These are phyloP conservation scores for Scaptomyza pallida DNA, from an alignment of 1,140 invertebrate species.

Conservation along the genomic window DNA sequence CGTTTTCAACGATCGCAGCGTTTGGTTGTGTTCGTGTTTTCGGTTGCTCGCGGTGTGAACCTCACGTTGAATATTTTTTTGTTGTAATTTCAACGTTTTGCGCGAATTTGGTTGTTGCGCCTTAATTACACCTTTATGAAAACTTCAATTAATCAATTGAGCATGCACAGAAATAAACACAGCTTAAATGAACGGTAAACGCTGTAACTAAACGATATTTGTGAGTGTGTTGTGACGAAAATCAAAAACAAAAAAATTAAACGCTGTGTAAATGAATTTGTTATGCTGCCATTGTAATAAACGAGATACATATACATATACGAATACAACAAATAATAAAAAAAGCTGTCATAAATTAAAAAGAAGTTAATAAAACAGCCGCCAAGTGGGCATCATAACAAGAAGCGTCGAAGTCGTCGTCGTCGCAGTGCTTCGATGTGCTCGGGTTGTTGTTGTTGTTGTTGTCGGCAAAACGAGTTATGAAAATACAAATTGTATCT, in stretches of 20 bases:
- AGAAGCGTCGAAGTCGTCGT: slow-evolving; percentile 41
- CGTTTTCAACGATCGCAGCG: slow-evolving; percentile 64
- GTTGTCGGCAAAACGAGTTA: slow-evolving; percentile 68
- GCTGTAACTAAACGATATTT: slow-evolving; percentile 4
- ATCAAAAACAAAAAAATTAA: neutral
- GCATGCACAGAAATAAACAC: slow-evolving; percentile 36
- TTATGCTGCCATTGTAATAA: slow-evolving; percentile 31
- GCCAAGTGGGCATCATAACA: slow-evolving; percentile 65
- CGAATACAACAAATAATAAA: slow-evolving; percentile 54
- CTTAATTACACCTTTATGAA: slow-evolving; percentile 68
- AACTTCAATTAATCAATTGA: slow-evolving; percentile 76
- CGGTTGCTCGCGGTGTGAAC: neutral
- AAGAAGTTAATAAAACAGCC: slow-evolving; percentile 63
- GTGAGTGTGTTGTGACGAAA: slow-evolving; percentile 5
- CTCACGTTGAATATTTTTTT: slow-evolving; percentile 15
- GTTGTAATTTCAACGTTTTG: slow-evolving; percentile 37
- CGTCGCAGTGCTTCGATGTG: slow-evolving; percentile 1
- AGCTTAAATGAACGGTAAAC: slow-evolving; percentile 32
- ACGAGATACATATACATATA: slow-evolving; percentile 38
- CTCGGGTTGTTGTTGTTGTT: slow-evolving; percentile 7
- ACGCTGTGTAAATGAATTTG: slow-evolving; percentile 17
- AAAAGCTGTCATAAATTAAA: slow-evolving; percentile 54
- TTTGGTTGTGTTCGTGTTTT: slow-evolving; percentile 48
- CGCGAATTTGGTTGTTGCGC: slow-evolving; percentile 47
- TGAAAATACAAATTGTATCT: slow-evolving; percentile 78